Percentiles rank a stretch among this genome's conserved stretches.
These are phyloP conservation scores for Coreoperca whiteheadi DNA, from an alignment of 2,113 vertebrate species.

Conservation along the genomic window DNA sequence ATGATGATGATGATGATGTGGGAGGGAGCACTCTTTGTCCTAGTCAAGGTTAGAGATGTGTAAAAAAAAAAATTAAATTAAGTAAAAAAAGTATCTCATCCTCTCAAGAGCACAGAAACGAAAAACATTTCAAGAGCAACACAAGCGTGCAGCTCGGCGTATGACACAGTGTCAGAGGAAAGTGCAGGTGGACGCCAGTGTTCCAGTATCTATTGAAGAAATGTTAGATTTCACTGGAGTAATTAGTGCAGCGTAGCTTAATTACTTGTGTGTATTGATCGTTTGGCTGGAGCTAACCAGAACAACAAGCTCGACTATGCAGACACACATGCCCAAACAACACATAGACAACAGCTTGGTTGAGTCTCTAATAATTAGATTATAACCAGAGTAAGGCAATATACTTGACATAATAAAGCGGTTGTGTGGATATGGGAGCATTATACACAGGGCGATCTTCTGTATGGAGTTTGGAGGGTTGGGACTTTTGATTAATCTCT, in stretches of 20 bases:
- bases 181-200: not conserved
- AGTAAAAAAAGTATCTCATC: conserved; percentile 62
- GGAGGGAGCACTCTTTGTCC: conserved; percentile 76
- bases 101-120: conserved; percentile 41
- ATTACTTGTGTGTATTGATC: conserved; percentile 80
- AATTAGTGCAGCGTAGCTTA: conserved; percentile 78
- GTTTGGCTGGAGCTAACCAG: conserved; percentile 67
- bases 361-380: conserved; percentile 35
- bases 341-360: conserved; percentile 36
- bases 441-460: too few species aligned
- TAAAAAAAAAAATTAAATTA: conserved; percentile 33
- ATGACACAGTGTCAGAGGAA: not conserved
- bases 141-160: not conserved
- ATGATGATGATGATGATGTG: conserved; percentile 73
- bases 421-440: too few species aligned
- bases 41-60: conserved; percentile 81
- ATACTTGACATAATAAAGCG: conserved; percentile 2
- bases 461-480: too few species aligned
- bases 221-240: conserved; percentile 75
- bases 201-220: conserved; percentile 56
- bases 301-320: conserved; percentile 65
- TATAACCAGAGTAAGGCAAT: conserved; percentile 14
- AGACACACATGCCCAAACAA: conserved; percentile 50
- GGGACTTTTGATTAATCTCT: too few species aligned
- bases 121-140: conserved; percentile 15